phyloP scores from a whole-genome alignment of 2,797 vertebrate species.

The Poecilia gillii region DNA sequence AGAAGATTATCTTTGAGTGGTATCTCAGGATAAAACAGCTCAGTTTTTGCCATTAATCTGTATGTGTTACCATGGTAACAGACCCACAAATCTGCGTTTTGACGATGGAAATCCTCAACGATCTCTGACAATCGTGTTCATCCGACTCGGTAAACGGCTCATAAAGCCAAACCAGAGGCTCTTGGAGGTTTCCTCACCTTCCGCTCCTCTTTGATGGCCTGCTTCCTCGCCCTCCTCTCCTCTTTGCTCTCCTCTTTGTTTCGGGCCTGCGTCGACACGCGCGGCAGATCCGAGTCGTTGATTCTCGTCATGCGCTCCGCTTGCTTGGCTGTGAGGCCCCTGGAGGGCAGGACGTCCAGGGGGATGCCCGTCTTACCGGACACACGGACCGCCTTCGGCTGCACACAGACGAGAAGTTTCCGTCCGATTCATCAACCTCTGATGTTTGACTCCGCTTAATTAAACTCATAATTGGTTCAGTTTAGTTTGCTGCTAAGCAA shows the following conservation, averaged over 20 bases:
- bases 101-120: not conserved
- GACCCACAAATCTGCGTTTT: not conserved
- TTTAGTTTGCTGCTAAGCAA: not conserved
- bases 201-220: conserved; percentile 88
- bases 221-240: conserved; percentile 88
- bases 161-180: not conserved
- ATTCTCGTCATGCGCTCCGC: conserved; percentile 90
- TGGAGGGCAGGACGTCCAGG: conserved; percentile 84
- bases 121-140: not conserved
- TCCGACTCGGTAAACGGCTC: not conserved
- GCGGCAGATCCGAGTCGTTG: conserved; percentile 88
- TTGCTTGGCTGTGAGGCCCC: conserved; percentile 86
- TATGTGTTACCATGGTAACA: not conserved
- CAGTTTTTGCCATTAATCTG: not conserved
- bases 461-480: not conserved
- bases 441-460: not conserved
- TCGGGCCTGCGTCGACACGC: conserved; percentile 82
- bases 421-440: too few species aligned
- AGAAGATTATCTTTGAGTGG: too few species aligned
- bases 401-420: conserved; percentile 4
- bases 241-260: conserved; percentile 85
- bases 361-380: conserved; percentile 93
- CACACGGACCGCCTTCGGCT: conserved; percentile 86
- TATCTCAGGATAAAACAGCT: not conserved
- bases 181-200: conserved; percentile 79